These are phyloP conservation scores for Epinephelus moara DNA, from an alignment of 2,113 vertebrate genomes.

Conservation along the genomic window DNA sequence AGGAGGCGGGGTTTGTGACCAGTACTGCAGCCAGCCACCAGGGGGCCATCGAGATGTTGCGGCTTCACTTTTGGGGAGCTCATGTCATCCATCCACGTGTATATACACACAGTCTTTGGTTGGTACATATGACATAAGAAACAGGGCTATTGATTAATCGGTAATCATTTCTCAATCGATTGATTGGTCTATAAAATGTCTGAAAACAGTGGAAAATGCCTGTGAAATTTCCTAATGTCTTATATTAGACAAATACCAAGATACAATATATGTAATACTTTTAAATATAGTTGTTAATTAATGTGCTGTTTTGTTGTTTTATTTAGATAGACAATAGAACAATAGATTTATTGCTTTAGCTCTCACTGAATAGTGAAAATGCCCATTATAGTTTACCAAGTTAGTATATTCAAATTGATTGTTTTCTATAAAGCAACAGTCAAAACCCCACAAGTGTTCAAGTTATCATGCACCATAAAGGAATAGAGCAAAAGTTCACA, in stretches of 20 bases:
- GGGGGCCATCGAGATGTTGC: too few relatives aligned
- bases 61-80: too few relatives aligned
- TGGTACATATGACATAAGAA: background rate
- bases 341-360: too few relatives aligned
- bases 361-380: background rate
- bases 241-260: background rate
- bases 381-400: background rate
- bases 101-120: background rate
- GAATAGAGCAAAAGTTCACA: background rate
- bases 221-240: background rate
- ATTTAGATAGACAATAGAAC: too few relatives aligned
- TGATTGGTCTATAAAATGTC: background rate
- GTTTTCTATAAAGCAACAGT: background rate
- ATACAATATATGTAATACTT: background rate
- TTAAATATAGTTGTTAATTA: too few relatives aligned
- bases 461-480: background rate
- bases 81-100: too few relatives aligned
- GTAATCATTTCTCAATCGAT: background rate
- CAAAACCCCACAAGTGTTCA: background rate
- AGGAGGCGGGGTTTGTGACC: too few relatives aligned
- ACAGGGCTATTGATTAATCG: background rate
- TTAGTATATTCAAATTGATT: background rate
- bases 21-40: too few relatives aligned
- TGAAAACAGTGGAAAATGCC: background rate
- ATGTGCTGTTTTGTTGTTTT: background rate